phyloP scores from a whole-genome alignment of 2,888 invertebrate genomes.

The Apamea epomidion region DNA sequence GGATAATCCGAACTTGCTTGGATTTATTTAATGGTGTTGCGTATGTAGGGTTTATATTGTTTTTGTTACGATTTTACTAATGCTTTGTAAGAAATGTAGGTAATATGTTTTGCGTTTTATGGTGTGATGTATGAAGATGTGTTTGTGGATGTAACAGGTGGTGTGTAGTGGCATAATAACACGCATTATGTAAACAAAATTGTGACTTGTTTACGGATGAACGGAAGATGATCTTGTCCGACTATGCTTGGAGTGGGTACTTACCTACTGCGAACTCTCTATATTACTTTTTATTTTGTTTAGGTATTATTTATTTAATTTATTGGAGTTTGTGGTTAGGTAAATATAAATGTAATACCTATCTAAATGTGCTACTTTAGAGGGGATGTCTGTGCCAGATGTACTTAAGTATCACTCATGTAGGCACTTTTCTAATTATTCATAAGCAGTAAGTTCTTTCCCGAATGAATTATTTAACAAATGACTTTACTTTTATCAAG shows the following conservation, averaged over 20 bases:
- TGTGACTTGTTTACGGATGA: background rate
- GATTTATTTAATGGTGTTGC: conserved; percentile 7
- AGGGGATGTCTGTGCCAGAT: background rate
- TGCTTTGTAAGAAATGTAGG: conserved; percentile 7
- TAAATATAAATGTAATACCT: background rate
- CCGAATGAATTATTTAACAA: background rate
- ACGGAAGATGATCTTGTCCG: background rate
- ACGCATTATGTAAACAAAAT: background rate
- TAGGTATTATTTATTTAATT: background rate
- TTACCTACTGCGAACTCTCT: background rate
- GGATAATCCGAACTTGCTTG: conserved; percentile 41
- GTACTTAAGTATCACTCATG: background rate
- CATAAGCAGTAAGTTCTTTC: background rate
- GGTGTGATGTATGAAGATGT: conserved; percentile 19
- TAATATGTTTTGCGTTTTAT: background rate
- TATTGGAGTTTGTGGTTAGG: background rate
- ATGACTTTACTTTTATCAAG: background rate
- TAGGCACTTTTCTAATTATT: background rate
- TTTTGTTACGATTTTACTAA: conserved; percentile 33
- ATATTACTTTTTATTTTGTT: background rate
- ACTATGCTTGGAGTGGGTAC: background rate
- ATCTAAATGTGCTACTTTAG: background rate
- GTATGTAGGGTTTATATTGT: conserved; percentile 8
- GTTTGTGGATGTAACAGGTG: background rate
- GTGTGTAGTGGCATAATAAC: conserved; percentile 10